phyloP scores from a whole-genome alignment of 2,113 vertebrate genomes.

The Hypocryptadius cinnamomeus region DNA sequence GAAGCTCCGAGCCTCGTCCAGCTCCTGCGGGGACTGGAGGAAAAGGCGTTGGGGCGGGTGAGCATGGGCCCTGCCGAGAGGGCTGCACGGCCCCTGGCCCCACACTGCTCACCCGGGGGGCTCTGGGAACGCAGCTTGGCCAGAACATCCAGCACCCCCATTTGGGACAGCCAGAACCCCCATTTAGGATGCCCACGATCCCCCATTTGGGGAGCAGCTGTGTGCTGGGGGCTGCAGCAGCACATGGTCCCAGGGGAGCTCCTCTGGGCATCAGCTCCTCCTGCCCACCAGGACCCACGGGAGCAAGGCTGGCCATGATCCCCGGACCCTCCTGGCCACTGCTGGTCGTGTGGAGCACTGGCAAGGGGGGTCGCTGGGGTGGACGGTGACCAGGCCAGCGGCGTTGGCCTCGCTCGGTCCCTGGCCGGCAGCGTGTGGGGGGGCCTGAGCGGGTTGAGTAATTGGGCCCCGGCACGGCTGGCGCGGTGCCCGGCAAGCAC shows the following conservation, averaged over 20 bases:
- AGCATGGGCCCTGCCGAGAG: background rate
- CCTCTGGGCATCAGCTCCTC: background rate
- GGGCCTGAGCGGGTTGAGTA: background rate
- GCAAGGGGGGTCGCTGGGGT: background rate
- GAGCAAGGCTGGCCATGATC: accelerated
- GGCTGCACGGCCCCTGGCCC: background rate
- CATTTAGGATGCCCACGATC: background rate
- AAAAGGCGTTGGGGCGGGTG: conserved; percentile 7
- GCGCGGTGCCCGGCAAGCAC: background rate
- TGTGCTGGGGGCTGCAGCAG: background rate
- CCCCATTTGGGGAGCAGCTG: accelerated
- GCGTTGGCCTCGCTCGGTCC: background rate
- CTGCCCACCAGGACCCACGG: background rate
- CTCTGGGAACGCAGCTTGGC: background rate
- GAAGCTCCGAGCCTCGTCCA: conserved; percentile 30
- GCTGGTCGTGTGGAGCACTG: accelerated
- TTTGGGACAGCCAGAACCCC: background rate
- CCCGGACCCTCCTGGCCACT: background rate
- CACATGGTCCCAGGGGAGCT: background rate
- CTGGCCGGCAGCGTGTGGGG: background rate
- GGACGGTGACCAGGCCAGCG: accelerated
- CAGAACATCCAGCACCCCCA: background rate
- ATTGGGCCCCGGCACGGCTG: background rate
- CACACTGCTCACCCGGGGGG: background rate
- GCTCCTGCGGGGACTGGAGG: conserved; percentile 46